These are phyloP conservation scores for Melolontha melolontha DNA, from an alignment of 2,888 invertebrate species.

Conservation along the genomic window DNA sequence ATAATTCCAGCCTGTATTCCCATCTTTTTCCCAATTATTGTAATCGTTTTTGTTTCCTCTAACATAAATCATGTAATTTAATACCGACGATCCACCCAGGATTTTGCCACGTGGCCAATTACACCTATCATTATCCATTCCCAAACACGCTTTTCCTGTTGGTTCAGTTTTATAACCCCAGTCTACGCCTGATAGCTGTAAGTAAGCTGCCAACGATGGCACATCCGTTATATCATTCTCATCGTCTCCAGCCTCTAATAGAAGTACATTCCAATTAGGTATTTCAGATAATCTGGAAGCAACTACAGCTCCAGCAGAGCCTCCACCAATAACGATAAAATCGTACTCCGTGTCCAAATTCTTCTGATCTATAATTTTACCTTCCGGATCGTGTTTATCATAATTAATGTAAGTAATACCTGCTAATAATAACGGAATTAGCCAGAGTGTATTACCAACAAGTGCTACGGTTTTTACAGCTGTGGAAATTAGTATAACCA, in stretches of 20 bases:
- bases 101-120: constrained; percentile 93
- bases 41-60: constrained; percentile 86
- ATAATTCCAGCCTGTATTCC: constrained; percentile 92
- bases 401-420: constrained; percentile 86
- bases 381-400: constrained; percentile 84
- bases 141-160: constrained; percentile 82
- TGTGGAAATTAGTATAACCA: constrained; percentile 83
- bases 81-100: constrained; percentile 86
- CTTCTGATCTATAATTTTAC: constrained; percentile 77
- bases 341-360: constrained; percentile 79
- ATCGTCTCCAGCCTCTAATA: constrained; percentile 88
- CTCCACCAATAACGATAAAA: constrained; percentile 86
- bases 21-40: constrained; percentile 85
- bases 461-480: constrained; percentile 83
- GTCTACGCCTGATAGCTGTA: constrained; percentile 87
- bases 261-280: constrained; percentile 79
- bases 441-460: constrained; percentile 83
- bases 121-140: constrained; percentile 84
- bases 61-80: constrained; percentile 93
- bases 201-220: constrained; percentile 86
- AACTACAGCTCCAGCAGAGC: constrained; percentile 91
- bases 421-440: constrained; percentile 85
- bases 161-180: constrained; percentile 93
- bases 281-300: constrained; percentile 81
- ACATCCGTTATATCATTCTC: constrained; percentile 91